Percentiles rank a stretch among this genome's conserved stretches.
phyloP scores from a whole-genome alignment of 2,797 vertebrate genomes.

The Manis crassicaudata region DNA sequence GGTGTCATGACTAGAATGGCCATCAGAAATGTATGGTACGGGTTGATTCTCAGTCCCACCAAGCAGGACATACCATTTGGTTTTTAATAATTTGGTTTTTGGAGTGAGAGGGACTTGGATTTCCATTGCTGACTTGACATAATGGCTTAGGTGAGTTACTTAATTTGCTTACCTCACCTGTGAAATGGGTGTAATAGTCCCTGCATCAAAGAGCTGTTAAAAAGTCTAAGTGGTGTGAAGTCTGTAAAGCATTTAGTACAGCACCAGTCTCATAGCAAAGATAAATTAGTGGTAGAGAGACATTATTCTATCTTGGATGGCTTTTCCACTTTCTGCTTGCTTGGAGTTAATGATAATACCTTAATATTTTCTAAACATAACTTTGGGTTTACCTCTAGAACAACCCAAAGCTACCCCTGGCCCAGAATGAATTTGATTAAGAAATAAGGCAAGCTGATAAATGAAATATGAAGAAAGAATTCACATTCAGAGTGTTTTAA shows the following conservation, averaged over 20 bases:
- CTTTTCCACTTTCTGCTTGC: neutral
- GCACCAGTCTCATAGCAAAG: neutral
- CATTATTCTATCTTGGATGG: neutral
- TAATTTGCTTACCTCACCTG: neutral
- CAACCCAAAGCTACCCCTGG: neutral
- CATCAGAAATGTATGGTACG: neutral
- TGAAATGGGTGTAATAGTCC: neutral
- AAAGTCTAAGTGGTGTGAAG: neutral
- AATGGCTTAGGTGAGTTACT: neutral
- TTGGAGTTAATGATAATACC: neutral
- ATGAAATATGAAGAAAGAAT: slow-evolving; percentile 40
- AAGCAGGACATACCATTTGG: neutral
- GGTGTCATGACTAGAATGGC: neutral
- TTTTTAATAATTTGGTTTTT: neutral
- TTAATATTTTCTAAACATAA: slow-evolving; percentile 37
- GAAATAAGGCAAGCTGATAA: neutral
- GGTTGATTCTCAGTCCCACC: neutral
- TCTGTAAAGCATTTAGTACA: neutral
- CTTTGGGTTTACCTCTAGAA: slow-evolving; percentile 26
- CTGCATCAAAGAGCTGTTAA: neutral
- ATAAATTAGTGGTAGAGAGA: neutral
- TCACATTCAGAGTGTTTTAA: slow-evolving; percentile 39
- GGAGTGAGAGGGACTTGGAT: neutral
- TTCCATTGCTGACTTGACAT: neutral
- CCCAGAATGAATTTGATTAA: slow-evolving; percentile 63